phyloP scores from a whole-genome alignment of 2,888 invertebrate species.

The Neoascia interrupta region DNA sequence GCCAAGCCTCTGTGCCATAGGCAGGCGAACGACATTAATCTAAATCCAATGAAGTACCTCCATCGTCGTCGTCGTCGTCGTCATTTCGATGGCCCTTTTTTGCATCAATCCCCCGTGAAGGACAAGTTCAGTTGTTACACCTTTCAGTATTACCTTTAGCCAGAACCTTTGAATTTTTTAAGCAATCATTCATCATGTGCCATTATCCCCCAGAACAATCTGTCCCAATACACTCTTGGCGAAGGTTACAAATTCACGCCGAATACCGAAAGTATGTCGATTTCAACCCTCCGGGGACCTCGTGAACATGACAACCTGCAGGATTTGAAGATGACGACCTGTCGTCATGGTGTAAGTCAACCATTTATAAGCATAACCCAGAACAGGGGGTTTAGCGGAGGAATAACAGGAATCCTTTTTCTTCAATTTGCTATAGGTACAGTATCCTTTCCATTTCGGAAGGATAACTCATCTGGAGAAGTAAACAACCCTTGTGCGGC shows the following conservation, averaged over 20 bases:
- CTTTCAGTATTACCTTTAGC: neutral
- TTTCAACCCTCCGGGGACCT: neutral
- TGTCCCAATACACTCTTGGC: neutral
- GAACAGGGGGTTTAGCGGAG: neutral
- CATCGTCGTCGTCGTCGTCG: neutral
- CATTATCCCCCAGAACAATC: neutral
- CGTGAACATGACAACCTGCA: constrained; percentile 7
- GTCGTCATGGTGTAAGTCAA: neutral
- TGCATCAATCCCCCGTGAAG: neutral
- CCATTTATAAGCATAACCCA: neutral
- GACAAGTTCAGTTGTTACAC: neutral
- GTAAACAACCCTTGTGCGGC: no score
- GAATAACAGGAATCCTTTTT: neutral
- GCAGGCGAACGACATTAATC: constrained; percentile 23
- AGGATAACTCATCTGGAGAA: no score
- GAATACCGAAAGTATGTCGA: no score
- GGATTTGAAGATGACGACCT: constrained; percentile 12
- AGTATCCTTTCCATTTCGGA: no score
- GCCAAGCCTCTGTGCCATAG: no score
- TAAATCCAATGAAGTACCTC: constrained; percentile 9
- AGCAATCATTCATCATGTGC: constrained; percentile 20
- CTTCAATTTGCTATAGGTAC: neutral
- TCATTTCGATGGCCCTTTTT: neutral
- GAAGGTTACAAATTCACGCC: neutral
- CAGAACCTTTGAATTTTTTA: neutral